These are phyloP conservation scores for Leguminivora glycinivorella DNA, from an alignment of 1,140 invertebrate species.

Conservation along the genomic window DNA sequence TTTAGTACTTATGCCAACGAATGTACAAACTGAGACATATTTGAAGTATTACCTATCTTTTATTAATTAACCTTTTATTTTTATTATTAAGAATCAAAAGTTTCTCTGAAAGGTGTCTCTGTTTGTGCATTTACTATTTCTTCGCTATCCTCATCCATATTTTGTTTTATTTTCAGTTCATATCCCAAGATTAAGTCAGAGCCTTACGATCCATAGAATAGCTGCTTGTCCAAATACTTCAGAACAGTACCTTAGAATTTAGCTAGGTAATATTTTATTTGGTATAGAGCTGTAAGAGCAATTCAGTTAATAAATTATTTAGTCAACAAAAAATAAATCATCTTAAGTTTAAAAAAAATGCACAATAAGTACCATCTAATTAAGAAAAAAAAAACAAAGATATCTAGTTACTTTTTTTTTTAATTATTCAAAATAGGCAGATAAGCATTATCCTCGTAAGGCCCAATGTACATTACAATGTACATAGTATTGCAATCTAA, in stretches of 20 bases:
- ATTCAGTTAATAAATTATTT: background rate
- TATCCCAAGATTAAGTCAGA: conserved; percentile 9
- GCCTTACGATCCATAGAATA: background rate
- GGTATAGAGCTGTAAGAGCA: background rate
- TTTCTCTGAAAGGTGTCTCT: background rate
- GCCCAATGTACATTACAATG: no score
- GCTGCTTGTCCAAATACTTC: background rate
- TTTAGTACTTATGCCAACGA: background rate
- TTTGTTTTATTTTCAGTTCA: background rate
- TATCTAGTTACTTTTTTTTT: no score
- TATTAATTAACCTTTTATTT: no score
- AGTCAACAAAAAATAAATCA: no score
- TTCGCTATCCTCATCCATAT: background rate
- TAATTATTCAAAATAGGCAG: no score
- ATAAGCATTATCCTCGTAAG: no score
- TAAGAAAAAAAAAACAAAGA: no score
- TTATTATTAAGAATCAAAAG: no score
- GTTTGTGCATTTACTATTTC: background rate
- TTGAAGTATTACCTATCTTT: no score
- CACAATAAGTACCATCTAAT: no score
- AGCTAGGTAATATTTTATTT: background rate
- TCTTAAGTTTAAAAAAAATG: no score
- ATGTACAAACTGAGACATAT: background rate
- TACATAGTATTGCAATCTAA: no score
- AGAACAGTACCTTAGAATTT: background rate